These are phyloP conservation scores for Cantharis rufa DNA, from an alignment of 2,888 invertebrate genomes.

Conservation along the genomic window DNA sequence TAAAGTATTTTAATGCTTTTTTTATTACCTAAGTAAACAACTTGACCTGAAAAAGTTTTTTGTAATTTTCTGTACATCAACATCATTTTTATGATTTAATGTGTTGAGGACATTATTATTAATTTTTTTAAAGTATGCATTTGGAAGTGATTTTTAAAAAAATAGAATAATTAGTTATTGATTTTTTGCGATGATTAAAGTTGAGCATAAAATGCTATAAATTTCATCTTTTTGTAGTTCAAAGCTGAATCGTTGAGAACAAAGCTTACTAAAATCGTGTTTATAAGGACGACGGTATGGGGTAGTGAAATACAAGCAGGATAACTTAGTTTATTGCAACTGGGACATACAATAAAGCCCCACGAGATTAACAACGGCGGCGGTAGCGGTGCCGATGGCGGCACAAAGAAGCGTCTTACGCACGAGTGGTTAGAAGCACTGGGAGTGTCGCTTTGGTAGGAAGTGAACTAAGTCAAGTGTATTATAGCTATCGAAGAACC, in stretches of 20 bases:
- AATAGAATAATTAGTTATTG: neutral
- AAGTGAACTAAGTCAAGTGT: conserved; percentile 30
- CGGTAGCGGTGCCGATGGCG: conserved; percentile 30
- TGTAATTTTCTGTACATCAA: too few species aligned
- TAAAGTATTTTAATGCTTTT: neutral
- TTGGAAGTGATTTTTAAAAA: too few species aligned
- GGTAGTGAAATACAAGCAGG: conserved; percentile 28
- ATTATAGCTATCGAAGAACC: conserved; percentile 27
- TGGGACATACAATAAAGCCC: conserved; percentile 32
- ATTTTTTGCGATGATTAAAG: neutral
- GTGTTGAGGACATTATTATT: neutral
- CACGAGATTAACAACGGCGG: conserved; percentile 31
- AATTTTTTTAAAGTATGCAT: too few species aligned
- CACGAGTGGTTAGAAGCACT: conserved; percentile 28
- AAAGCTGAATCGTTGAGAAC: conserved; percentile 1
- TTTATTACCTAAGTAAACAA: neutral
- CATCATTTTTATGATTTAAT: too few species aligned
- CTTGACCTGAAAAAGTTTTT: neutral
- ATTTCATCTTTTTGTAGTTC: neutral
- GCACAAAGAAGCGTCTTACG: conserved; percentile 32
- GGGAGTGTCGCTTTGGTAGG: conserved; percentile 23
- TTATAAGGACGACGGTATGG: conserved; percentile 23
- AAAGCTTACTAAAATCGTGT: conserved; percentile 25
- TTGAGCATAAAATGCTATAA: neutral
- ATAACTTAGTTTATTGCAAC: conserved; percentile 32